A percentile compares a stretch with the other conserved stretches of the same genome.
These are phyloP conservation scores for Porites cylindrica DNA, from an alignment of 92 coral and sea anemone species.

Conservation along the genomic window DNA sequence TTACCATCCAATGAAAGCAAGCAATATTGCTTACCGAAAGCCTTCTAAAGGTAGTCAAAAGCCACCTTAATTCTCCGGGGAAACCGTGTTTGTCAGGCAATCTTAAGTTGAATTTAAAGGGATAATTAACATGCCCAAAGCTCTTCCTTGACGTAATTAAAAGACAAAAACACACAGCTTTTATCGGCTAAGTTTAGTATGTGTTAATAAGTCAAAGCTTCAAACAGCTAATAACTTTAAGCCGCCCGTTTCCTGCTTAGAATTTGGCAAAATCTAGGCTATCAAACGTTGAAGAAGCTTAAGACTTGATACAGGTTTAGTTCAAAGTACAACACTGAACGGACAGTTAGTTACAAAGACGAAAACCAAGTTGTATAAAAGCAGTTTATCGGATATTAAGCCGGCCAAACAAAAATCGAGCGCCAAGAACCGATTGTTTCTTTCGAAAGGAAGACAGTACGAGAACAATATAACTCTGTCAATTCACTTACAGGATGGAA, in stretches of 20 bases:
- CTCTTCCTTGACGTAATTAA: constrained; percentile 13
- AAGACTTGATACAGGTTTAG: background rate
- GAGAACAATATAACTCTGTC: background rate
- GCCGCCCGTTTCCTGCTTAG: background rate
- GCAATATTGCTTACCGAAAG: background rate
- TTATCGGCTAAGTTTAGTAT: constrained; percentile 2
- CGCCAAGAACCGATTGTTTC: background rate
- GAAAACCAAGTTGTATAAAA: background rate
- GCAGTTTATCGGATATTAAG: background rate
- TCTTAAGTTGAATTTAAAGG: background rate
- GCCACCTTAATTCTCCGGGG: no score
- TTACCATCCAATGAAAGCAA: background rate
- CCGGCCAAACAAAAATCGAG: background rate
- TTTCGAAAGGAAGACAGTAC: background rate
- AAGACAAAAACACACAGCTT: background rate
- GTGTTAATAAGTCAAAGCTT: background rate
- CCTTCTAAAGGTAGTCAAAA: no score
- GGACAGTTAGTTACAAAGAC: no score
- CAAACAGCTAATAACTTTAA: background rate
- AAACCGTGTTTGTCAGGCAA: background rate
- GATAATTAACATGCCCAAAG: constrained; percentile 17
- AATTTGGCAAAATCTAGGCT: background rate
- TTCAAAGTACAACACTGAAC: no score
- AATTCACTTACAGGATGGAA: constrained; percentile 6
- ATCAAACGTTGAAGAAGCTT: background rate